Evolutionary conservation across 2,113 vertebrate species (phyloP).

Genomic region (Psittacula cyanocephala): DNA sequence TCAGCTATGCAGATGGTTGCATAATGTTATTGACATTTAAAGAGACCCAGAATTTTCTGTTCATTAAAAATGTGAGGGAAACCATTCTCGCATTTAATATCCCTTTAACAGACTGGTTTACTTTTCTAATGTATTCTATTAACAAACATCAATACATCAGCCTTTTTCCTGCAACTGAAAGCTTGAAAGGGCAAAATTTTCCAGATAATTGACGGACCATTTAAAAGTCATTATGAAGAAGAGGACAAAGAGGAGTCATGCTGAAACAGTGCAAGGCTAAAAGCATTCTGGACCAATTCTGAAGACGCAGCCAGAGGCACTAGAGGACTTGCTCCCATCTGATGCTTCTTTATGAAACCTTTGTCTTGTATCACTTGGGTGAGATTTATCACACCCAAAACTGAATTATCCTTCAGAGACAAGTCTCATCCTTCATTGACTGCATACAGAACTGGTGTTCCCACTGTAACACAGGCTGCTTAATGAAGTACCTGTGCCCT

Average conservation of each 20-base stretch:
- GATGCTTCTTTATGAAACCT: background rate
- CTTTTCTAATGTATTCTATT: background rate
- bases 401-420: background rate
- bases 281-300: background rate
- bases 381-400: background rate
- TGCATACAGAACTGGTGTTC: accelerated
- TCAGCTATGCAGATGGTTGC: background rate
- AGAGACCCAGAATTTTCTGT: background rate
- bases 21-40: background rate
- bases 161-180: background rate
- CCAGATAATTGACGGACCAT: background rate
- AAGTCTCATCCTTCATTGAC: background rate
- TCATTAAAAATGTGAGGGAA: background rate
- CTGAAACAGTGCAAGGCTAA: background rate
- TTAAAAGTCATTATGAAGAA: background rate
- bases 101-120: conserved; percentile 1
- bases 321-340: background rate
- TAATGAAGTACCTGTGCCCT: background rate
- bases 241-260: background rate
- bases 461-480: background rate
- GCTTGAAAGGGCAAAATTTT: background rate
- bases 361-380: background rate
- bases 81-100: background rate
- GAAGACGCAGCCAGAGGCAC: background rate
- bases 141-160: background rate